These are phyloP conservation scores for Oryzias curvinotus DNA, from an alignment of 2,113 vertebrate species.

Conservation along the genomic window DNA sequence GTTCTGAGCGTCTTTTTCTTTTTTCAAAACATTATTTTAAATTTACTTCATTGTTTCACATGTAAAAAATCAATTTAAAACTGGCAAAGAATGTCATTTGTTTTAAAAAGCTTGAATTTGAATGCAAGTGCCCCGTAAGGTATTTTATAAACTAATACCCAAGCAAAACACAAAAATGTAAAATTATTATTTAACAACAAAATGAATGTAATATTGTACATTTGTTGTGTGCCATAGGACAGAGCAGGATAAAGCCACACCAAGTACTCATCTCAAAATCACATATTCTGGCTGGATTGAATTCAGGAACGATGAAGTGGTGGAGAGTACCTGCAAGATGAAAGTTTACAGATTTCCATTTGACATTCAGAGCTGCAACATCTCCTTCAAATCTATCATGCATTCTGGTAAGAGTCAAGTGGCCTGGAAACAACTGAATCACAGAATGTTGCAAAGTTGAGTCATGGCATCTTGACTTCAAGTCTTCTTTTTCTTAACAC, in stretches of 20 bases:
- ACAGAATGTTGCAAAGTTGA: not conserved
- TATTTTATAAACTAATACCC: not conserved
- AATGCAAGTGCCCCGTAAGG: no score
- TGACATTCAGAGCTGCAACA: conserved; percentile 60
- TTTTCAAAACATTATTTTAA: no score
- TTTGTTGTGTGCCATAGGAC: conserved; percentile 34
- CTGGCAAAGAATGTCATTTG: no score
- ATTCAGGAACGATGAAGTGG: conserved; percentile 30
- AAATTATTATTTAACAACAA: not conserved
- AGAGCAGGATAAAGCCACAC: conserved; percentile 47
- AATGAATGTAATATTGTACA: not conserved
- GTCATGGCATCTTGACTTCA: not conserved
- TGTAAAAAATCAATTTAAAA: no score
- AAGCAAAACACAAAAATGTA: not conserved
- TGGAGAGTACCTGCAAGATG: conserved; percentile 66
- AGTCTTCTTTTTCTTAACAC: no score
- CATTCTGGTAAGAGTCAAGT: conserved; percentile 39
- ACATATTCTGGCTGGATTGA: fast-evolving
- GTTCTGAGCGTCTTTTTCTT: no score
- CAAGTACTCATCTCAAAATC: conserved; percentile 38
- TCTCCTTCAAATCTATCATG: conserved; percentile 56
- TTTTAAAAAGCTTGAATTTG: no score
- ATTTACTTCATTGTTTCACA: no score
- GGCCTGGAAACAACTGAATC: not conserved
- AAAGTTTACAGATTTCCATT: conserved; percentile 65